A percentile compares a stretch with the other conserved stretches of the same genome.
Conservation (phyloP, 2,113 vertebrate species). For the Hippocampus guttulatus region DNA sequence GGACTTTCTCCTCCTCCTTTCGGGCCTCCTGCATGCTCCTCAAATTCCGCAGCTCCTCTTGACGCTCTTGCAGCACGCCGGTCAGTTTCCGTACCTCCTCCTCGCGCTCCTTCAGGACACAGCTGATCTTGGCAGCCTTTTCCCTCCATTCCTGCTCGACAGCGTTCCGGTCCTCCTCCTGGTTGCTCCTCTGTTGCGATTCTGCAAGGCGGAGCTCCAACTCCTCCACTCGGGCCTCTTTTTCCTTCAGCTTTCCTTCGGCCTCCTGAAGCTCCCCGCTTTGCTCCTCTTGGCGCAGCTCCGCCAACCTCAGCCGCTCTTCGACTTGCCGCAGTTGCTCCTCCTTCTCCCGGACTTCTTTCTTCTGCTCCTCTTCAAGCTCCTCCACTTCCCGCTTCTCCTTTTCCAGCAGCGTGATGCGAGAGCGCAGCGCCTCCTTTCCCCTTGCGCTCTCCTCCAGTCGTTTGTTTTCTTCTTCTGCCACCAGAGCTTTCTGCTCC, state of each 20-base stretch:
- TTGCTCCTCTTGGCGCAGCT: not conserved
- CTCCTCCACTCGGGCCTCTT: not conserved
- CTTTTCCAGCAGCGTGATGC: not conserved
- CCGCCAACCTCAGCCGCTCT: not conserved
- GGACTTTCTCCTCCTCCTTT: not conserved
- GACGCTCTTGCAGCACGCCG: not conserved
- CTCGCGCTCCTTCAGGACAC: not conserved
- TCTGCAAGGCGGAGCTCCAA: not conserved
- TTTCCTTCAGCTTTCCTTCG: not conserved
- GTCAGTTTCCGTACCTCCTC: not conserved
- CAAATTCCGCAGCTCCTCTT: not conserved
- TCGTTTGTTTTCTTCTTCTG: not conserved
- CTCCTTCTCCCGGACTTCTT: not conserved
- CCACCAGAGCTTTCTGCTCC: not conserved
- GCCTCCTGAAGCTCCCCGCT: not conserved
- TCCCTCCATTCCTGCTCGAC: not conserved
- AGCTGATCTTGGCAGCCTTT: not conserved
- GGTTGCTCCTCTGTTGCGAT: not conserved
- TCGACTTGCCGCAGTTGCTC: not conserved
- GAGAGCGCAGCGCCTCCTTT: not conserved
- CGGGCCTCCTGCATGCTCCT: not conserved
- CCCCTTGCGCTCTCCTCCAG: not conserved
- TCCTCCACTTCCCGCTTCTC: not conserved
- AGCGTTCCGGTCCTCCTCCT: not conserved
- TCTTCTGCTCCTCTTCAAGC: not conserved